Evolutionary conservation across 2,888 invertebrate genomes (phyloP).

Genomic region (Rutpela maculata): DNA sequence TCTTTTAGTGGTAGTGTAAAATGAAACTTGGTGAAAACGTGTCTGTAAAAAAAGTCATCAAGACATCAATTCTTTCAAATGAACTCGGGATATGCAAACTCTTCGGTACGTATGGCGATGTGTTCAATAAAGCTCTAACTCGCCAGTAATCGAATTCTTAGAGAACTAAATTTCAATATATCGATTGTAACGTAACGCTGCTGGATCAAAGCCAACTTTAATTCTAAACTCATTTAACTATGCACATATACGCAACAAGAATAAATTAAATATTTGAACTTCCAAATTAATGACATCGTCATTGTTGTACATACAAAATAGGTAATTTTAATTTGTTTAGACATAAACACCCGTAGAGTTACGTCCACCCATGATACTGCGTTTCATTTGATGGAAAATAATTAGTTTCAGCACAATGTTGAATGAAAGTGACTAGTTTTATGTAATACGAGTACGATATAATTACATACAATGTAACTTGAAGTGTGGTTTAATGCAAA

Average conservation of each 20-base stretch:
- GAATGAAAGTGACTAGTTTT: not conserved
- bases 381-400: not conserved
- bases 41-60: no score
- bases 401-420: not conserved
- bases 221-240: slow-evolving; percentile 58
- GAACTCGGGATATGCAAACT: no score
- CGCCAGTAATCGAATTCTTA: slow-evolving; percentile 7
- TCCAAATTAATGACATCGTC: slow-evolving; percentile 24
- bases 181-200: slow-evolving; percentile 54
- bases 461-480: no score
- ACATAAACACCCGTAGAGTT: not conserved
- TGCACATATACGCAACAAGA: slow-evolving; percentile 43
- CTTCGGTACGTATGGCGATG: not conserved
- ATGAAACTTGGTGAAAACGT: no score
- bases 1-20: no score
- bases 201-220: slow-evolving; percentile 64
- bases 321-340: slow-evolving; percentile 31
- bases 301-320: slow-evolving; percentile 28
- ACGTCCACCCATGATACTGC: not conserved
- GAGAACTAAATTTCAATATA: slow-evolving; percentile 42
- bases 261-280: slow-evolving; percentile 48
- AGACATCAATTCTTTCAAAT: no score
- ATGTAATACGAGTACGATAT: no score
- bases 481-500: no score
- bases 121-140: not conserved